These are phyloP conservation scores for Diloba caeruleocephala DNA, from an alignment of 2,888 invertebrate genomes.

Conservation along the genomic window DNA sequence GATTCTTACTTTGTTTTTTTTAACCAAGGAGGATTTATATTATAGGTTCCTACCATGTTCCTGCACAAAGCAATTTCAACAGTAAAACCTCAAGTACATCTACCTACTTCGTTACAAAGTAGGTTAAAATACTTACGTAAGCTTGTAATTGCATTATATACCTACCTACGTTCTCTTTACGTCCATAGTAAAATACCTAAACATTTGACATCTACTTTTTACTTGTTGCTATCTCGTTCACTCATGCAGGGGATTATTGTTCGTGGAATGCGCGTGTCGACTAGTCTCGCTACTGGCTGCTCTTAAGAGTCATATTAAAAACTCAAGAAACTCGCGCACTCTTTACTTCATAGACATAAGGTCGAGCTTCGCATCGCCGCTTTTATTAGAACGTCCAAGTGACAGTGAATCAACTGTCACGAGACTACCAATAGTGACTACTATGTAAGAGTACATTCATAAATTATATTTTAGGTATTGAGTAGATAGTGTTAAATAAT, in stretches of 20 bases:
- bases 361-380: constrained; percentile 60
- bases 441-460: constrained; percentile 86
- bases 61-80: constrained; percentile 16
- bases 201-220: constrained; percentile 88
- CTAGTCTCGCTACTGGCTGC: constrained; percentile 79
- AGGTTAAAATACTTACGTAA: constrained; percentile 84
- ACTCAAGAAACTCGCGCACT: constrained; percentile 32
- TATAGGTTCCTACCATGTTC: no score
- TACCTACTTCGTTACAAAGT: constrained; percentile 70
- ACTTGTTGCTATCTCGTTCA: constrained; percentile 79
- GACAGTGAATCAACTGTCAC: constrained; percentile 62
- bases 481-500: constrained; percentile 8
- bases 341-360: constrained; percentile 57
- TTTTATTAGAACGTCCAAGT: constrained; percentile 47
- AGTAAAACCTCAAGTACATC: constrained; percentile 39
- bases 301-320: constrained; percentile 66
- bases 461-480: constrained; percentile 77
- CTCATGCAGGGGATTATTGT: constrained; percentile 82
- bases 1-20: no score
- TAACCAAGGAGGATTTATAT: no score
- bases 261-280: constrained; percentile 88
- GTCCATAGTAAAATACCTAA: constrained; percentile 86
- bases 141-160: constrained; percentile 84
- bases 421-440: constrained; percentile 85
- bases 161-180: constrained; percentile 83